These are phyloP conservation scores for Neelides folsomi DNA, from an alignment of 2,888 invertebrate genomes.

Conservation along the genomic window DNA sequence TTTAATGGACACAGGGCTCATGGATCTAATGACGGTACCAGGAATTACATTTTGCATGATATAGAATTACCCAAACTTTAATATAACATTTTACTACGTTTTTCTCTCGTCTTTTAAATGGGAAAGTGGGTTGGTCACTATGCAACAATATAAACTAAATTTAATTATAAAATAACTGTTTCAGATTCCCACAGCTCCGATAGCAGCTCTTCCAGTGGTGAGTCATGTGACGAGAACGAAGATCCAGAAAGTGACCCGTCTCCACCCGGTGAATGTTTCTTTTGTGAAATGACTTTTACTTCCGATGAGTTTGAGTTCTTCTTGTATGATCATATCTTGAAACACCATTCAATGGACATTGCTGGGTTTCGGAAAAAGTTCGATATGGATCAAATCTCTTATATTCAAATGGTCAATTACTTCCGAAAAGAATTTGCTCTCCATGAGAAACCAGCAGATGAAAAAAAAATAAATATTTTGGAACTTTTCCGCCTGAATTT, in stretches of 20 bases:
- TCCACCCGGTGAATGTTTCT: conserved; percentile 51
- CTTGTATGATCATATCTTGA: conserved; percentile 47
- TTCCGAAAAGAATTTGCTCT: conserved; percentile 44
- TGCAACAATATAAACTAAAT: too few species aligned
- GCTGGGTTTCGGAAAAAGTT: conserved; percentile 51
- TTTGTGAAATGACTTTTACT: conserved; percentile 51
- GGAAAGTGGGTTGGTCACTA: too few species aligned
- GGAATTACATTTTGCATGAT: too few species aligned
- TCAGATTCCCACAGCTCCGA: too few species aligned
- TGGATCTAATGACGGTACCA: too few species aligned
- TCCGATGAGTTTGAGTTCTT: conserved; percentile 40
- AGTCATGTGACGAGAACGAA: conserved; percentile 43
- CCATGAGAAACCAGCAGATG: conserved; percentile 26
- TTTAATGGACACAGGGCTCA: too few species aligned
- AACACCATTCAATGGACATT: conserved; percentile 53
- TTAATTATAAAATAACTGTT: too few species aligned
- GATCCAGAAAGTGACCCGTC: conserved; percentile 42
- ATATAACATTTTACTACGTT: too few species aligned
- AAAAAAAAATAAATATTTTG: conserved; percentile 44
- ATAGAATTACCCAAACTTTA: too few species aligned
- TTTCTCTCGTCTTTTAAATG: too few species aligned
- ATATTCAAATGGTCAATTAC: conserved; percentile 55
- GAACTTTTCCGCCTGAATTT: conserved; percentile 40
- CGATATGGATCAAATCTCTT: conserved; percentile 62
- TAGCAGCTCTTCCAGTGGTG: too few species aligned